These are phyloP conservation scores for Drosophila kanekoi DNA, from an alignment of 2,888 invertebrate genomes.

Conservation along the genomic window DNA sequence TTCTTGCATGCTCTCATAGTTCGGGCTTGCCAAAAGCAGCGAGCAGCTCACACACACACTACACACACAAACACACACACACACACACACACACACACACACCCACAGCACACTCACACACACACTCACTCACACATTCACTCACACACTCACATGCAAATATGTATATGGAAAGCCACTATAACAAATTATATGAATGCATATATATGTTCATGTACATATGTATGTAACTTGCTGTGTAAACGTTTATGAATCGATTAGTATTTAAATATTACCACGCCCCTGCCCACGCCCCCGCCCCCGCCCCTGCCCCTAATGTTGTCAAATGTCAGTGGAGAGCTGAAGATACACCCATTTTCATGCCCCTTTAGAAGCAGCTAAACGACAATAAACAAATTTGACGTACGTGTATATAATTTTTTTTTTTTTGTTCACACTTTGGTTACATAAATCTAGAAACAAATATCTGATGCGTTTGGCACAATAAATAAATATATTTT, in stretches of 20 bases:
- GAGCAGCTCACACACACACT: constrained; percentile 37
- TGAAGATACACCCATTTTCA: constrained; percentile 11
- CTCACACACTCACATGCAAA: constrained; percentile 18
- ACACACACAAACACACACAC: neutral
- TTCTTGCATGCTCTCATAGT: constrained; percentile 64
- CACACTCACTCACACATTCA: constrained; percentile 6
- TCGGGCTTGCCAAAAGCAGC: constrained; percentile 41
- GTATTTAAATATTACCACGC: constrained; percentile 65
- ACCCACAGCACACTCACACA: constrained; percentile 5
- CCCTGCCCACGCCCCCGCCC: neutral
- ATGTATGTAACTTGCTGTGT: constrained; percentile 48
- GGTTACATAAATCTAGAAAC: constrained; percentile 37
- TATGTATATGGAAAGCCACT: constrained; percentile 78
- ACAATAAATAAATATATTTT: constrained; percentile 48
- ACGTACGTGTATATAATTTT: constrained; percentile 85
- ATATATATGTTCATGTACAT: constrained; percentile 23
- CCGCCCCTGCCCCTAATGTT: neutral
- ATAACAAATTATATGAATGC: constrained; percentile 60
- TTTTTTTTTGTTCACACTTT: constrained; percentile 67
- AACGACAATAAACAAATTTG: constrained; percentile 60
- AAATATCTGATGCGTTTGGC: constrained; percentile 65
- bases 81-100: constrained; percentile 7
- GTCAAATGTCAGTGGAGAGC: constrained; percentile 45
- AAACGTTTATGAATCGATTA: constrained; percentile 82
- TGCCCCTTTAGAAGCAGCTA: constrained; percentile 3